phyloP scores from a whole-genome alignment of 2,888 invertebrate genomes.

The Teinopalpus imperialis region DNA sequence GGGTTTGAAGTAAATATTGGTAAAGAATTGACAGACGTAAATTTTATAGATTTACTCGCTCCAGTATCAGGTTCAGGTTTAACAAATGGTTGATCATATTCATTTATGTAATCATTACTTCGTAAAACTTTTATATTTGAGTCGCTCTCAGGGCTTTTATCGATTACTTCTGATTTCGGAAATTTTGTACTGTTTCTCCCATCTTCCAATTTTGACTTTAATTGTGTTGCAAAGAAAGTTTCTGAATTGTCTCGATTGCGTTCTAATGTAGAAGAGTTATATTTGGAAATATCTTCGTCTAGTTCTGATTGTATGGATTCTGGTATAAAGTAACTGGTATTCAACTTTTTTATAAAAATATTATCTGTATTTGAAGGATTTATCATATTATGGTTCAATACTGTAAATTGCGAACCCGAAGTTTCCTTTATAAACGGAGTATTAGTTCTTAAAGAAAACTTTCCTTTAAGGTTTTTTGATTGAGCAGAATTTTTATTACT shows the following conservation, averaged over 20 bases:
- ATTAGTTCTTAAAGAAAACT: too few species aligned
- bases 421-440: too few species aligned
- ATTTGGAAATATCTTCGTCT: neutral
- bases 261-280: too few species aligned
- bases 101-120: neutral
- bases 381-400: neutral
- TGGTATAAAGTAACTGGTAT: neutral
- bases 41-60: neutral
- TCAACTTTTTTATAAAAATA: neutral
- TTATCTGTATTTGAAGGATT: neutral
- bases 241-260: too few species aligned
- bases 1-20: slow-evolving; percentile 7
- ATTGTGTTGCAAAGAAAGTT: too few species aligned
- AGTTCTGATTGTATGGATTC: neutral
- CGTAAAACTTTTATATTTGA: neutral
- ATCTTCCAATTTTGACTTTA: too few species aligned
- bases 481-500: too few species aligned
- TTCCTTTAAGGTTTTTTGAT: too few species aligned
- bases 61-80: neutral
- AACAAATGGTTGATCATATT: neutral
- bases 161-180: too few species aligned
- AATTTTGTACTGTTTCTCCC: too few species aligned
- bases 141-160: too few species aligned
- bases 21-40: neutral
- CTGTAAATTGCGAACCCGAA: neutral